Base-by-base conservation (phyloP, 1,140 invertebrate genomes). In the Drosophila sp. region DNA sequence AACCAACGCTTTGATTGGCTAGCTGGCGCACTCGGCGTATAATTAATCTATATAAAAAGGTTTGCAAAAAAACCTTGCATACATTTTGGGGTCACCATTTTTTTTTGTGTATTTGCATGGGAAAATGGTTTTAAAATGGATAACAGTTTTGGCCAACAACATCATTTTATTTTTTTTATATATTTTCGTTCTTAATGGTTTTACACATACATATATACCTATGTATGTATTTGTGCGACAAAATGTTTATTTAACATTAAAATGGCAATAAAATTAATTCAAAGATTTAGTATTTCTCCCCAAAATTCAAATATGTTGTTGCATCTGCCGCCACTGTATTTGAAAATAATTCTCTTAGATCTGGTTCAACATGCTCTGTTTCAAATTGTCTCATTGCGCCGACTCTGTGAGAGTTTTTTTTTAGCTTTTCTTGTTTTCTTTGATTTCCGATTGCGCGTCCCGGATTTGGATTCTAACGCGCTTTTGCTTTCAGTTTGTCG, bases 401-500 rank as follows among this genome's bases (percentile, higher is more conserved):
- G 70, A 68, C 80, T 71, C 70, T 5, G 80, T 57, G 82, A 87
- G 79, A 60, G 63, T 60, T 27, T 50, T 50, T 23, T 50, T 50
- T 50, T 50, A 50, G 44, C 44, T 50, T 50, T 50, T 50, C 23
- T 25, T 50, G 44, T 50, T 50, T 50, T 50, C 44, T 50, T 50
- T 50, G 44, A 32, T 58, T 40, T 57, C 23, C 66, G 66, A 47
- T 47, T 56, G 47, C 33, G 57, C 71, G 80, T 78, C 84, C 84
- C 84, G 84, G 84, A 89, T 89, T 80, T 68, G 70, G 60, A 62
- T 75, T 56, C 60, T 38, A 38, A 71, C 82, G 79, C 74, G 72
- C 79, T 81, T 86, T 86, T 85, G 70, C 79, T 79, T 87, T 87
- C 77, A 87, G 84, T 87, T 84, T 87, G 80, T 89, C 84, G 84